Evolutionary conservation across 2,113 vertebrate species (phyloP).

Genomic region (Macquaria australasica): DNA sequence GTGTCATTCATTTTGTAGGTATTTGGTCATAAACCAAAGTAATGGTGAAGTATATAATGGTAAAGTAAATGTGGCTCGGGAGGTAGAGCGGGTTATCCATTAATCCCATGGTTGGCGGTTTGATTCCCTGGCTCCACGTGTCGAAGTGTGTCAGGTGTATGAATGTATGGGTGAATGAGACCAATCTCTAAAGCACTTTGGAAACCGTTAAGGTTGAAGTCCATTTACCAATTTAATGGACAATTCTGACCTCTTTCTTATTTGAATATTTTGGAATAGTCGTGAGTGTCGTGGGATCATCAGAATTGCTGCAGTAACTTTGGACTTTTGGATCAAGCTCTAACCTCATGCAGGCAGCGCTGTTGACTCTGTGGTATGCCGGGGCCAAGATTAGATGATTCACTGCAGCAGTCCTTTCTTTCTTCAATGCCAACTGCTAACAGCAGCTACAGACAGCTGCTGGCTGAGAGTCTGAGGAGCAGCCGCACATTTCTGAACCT

Average conservation of each 20-base stretch:
- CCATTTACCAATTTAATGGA: too few relatives aligned
- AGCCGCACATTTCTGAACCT: constrained; percentile 23
- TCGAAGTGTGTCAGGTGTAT: too few relatives aligned
- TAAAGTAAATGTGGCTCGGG: too few relatives aligned
- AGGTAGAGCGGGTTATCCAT: too few relatives aligned
- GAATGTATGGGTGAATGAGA: too few relatives aligned
- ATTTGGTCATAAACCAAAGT: neutral
- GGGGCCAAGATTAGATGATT: constrained; percentile 1
- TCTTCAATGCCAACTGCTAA: constrained; percentile 39
- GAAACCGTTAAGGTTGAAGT: too few relatives aligned
- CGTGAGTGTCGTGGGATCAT: neutral
- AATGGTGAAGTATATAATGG: too few relatives aligned
- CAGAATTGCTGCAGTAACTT: neutral
- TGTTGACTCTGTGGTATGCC: neutral
- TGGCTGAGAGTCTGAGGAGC: constrained; percentile 30
- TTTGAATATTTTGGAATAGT: neutral
- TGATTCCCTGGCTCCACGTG: too few relatives aligned
- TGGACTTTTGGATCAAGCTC: neutral
- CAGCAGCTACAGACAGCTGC: constrained; percentile 31
- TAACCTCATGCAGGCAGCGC: neutral
- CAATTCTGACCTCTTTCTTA: neutral
- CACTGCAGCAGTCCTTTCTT: constrained; percentile 4
- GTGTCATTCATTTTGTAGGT: neutral
- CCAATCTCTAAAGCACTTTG: too few relatives aligned
- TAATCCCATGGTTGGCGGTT: too few relatives aligned